Evolutionary conservation across 2,113 vertebrate genomes (phyloP), one percentile per base, ranked within the genome.

Genomic region (Oriolus oriolus): DNA sequence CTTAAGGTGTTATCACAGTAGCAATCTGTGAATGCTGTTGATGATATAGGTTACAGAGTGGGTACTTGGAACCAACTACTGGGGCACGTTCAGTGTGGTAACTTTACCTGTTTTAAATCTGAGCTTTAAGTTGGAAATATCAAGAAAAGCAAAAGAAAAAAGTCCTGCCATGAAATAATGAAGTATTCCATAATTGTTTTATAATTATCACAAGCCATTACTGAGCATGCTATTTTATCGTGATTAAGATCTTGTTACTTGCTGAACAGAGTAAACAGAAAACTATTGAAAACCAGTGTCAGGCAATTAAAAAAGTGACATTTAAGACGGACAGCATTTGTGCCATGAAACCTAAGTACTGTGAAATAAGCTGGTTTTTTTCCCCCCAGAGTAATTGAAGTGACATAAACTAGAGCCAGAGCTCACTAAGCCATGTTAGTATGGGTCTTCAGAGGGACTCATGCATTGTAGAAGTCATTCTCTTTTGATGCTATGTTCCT

Each of bases 221-320:
- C 68, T 91, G 84, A 97, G 73, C 45, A 86, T 83, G 56, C 23
- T 95, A 95, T 96, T 96, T 74, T 63, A 84, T 97, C 93, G 94
- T 53, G 89, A 92, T 93, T 97, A 90, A 77, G 47, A 53, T 82
- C 53, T 97, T 87, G 57, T 97, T 96, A 80, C 74, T 96, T 78
- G 63, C 33, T 87, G 79, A 52, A 90, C 65, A 63, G 52, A 88
- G 30, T 30, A 80, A 96, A 93, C 39, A 83, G 64, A 96, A 95
- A 89, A 94, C 54, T 90, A 75, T 60, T 91, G 47, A 87, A 86
- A 91, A 59, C 19, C 59, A 76, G 3, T 68, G 71, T 61, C 59
- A 94, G 64, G 52, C 85, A 95, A 66, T 63, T 80, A 45, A 66
- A 84, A 94, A 27, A 24, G 7, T 50, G 79, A 73, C 22, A 18